A percentile compares a stretch with the other conserved stretches of the same genome.
These are phyloP conservation scores for Stomorhina lunata DNA, from an alignment of 2,888 invertebrate genomes.

Conservation along the genomic window DNA sequence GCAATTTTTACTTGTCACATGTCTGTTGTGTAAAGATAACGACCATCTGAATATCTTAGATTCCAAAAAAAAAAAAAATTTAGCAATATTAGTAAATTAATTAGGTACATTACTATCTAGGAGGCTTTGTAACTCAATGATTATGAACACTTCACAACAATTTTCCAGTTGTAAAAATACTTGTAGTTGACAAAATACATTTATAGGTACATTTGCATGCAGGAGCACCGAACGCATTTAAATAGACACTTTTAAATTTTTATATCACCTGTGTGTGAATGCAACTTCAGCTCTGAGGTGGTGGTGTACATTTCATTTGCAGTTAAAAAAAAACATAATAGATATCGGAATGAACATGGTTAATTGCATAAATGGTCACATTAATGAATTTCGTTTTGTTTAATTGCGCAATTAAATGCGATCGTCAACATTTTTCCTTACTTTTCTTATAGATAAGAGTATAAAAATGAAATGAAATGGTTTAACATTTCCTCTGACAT, in stretches of 20 bases:
- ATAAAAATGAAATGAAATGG: slow-evolving; percentile 37
- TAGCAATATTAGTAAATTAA: not conserved
- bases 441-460: slow-evolving; percentile 73
- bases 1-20: too few relatives aligned
- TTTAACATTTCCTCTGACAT: slow-evolving; percentile 64
- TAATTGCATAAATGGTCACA: slow-evolving; percentile 63
- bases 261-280: slow-evolving; percentile 23
- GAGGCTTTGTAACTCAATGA: not conserved
- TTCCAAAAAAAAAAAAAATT: not conserved
- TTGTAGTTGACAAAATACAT: too few relatives aligned
- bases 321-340: not conserved
- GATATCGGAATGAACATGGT: slow-evolving; percentile 3
- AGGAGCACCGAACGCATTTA: not conserved
- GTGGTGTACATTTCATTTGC: not conserved
- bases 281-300: not conserved
- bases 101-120: not conserved
- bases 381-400: slow-evolving; percentile 66
- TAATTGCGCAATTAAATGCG: slow-evolving; percentile 77
- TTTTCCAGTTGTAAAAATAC: too few relatives aligned
- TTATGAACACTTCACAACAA: not conserved
- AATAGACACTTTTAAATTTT: not conserved
- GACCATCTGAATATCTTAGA: not conserved
- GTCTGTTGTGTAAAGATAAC: too few relatives aligned
- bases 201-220: not conserved
- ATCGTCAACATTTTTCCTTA: slow-evolving; percentile 71